phyloP scores from a whole-genome alignment of 2,113 vertebrate genomes.

The Scomber japonicus region DNA sequence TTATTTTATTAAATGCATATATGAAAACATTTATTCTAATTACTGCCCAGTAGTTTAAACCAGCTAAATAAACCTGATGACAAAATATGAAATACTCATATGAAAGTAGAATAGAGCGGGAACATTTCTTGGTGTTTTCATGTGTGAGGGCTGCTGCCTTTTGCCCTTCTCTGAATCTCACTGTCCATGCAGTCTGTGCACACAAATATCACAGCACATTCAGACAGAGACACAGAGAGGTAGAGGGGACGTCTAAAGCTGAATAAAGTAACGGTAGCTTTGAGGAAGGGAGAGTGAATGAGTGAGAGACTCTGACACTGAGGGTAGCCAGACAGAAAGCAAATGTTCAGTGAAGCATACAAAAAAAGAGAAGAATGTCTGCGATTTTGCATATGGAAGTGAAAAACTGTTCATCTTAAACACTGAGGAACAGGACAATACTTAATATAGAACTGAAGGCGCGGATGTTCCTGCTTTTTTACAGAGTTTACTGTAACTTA shows the following conservation, averaged over 20 bases:
- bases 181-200: neutral
- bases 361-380: slow-evolving; percentile 26
- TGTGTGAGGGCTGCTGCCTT: slow-evolving; percentile 25
- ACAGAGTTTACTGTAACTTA: neutral
- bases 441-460: neutral
- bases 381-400: slow-evolving; percentile 56
- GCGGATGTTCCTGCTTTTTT: slow-evolving; percentile 17
- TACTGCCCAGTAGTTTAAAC: neutral
- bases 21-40: neutral
- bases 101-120: neutral
- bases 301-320: slow-evolving; percentile 27
- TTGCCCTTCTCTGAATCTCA: slow-evolving; percentile 21
- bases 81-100: neutral
- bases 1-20: neutral
- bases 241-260: neutral
- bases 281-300: slow-evolving; percentile 48
- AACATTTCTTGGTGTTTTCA: slow-evolving; percentile 8
- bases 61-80: neutral
- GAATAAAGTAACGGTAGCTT: slow-evolving; percentile 7
- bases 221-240: neutral
- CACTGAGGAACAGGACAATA: slow-evolving; percentile 6
- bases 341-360: slow-evolving; percentile 56
- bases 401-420: slow-evolving; percentile 26
- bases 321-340: slow-evolving; percentile 49
- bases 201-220: slow-evolving; percentile 6